Evolutionary conservation across 2,797 vertebrate genomes (phyloP).

Genomic region (Platyrinchus mystaceus): DNA sequence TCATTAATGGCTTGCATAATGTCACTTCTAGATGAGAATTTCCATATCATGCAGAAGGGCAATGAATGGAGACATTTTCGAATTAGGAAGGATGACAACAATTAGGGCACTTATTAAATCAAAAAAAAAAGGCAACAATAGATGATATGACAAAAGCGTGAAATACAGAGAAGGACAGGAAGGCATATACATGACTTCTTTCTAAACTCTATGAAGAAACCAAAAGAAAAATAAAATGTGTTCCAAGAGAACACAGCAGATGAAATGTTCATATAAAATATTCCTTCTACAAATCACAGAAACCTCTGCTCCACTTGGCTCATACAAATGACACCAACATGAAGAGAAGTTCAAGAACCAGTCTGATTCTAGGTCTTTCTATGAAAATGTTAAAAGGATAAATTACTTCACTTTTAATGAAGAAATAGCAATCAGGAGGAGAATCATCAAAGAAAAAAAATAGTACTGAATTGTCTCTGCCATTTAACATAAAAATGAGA

Average conservation of each 20-base stretch:
- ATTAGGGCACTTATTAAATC: neutral
- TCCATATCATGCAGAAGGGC: neutral
- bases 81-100: slow-evolving; percentile 30
- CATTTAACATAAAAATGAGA: neutral
- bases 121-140: neutral
- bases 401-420: neutral
- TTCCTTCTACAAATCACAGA: neutral
- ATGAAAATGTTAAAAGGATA: neutral
- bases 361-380: neutral
- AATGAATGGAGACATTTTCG: slow-evolving; percentile 7
- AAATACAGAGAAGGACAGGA: neutral
- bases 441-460: neutral
- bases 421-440: neutral
- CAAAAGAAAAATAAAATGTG: neutral
- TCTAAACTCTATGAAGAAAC: neutral
- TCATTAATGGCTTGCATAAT: slow-evolving; percentile 7
- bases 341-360: neutral
- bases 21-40: neutral
- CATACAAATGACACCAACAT: neutral
- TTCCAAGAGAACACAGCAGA: neutral
- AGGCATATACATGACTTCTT: neutral
- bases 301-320: neutral
- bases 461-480: neutral
- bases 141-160: neutral
- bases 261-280: neutral